Evolutionary conservation across 1,140 invertebrate genomes (phyloP), one percentile per base, ranked within the genome.

Genomic region (Megalonaias nervosa): DNA sequence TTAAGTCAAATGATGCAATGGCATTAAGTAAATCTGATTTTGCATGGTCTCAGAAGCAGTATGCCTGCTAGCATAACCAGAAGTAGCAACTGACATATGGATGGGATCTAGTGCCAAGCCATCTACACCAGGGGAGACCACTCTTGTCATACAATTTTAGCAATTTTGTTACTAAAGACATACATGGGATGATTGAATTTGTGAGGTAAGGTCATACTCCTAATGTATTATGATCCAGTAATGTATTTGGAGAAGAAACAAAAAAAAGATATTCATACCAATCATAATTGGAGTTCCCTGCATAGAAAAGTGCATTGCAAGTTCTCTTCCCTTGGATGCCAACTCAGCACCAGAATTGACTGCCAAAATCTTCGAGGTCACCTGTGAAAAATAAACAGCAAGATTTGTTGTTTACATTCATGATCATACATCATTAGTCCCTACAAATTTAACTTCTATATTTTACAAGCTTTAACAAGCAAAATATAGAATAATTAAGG

Each of bases 221-320:
- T 38, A 38, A 38, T 38, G 38, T 38, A 38, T 38, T 38, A 38
- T 38, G 38, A 38, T 38, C 9, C 4, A 9, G 38, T 38, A 38
- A 38, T 38, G 9, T 38, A 6, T 38, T 38, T 38, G 38, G 0
- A 38, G 38, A 48, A 48, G 11, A 48, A 48, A 48, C 38, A 4
- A 70, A 21, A 12, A 55, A 21, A 0, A 11, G 23, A 38, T 17
- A 21, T 19, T 56, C 71, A 70, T 76, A 91, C 90, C 90, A 85
- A 99, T 99, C 99, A 99, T 99, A 75, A 99, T 93, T 16, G 99
- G 98, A 62, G 97, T 97, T 69, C 98, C 98, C 87, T 99, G 95
- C 60, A 93, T 95, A 81, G 95, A 92, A 90, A 99, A 99, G 92
- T 99, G 99, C 87, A 95, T 92, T 1, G 94, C 92, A 70, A 99